Percentiles rank a stretch among this genome's conserved stretches.
Evolutionary conservation across 2,797 vertebrate species (phyloP).

Genomic region (Linurgus olivaceus): DNA sequence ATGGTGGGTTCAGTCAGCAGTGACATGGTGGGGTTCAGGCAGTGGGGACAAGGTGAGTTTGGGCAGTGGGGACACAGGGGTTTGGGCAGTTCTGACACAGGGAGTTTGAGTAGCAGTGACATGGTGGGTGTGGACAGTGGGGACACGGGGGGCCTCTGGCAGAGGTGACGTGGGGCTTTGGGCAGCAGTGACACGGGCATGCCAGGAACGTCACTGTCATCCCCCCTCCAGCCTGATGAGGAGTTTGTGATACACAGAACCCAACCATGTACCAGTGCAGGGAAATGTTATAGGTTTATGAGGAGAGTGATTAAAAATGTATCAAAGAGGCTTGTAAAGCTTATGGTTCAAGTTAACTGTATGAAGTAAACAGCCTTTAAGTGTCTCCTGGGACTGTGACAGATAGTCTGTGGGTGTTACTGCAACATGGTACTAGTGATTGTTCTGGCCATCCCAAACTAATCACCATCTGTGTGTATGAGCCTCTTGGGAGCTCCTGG

Average conservation of each 20-base stretch:
- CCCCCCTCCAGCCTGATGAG: background rate
- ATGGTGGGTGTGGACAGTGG: rapidly evolving
- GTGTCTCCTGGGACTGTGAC: conserved; percentile 78
- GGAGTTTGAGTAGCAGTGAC: background rate
- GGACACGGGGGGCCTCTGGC: background rate
- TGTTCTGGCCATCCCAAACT: conserved; percentile 83
- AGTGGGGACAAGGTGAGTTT: rapidly evolving
- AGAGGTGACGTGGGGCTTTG: background rate
- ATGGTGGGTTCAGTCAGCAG: too few species aligned
- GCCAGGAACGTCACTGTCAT: rapidly evolving
- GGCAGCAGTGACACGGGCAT: background rate
- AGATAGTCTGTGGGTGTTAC: conserved; percentile 83
- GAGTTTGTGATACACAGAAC: conserved; percentile 3
- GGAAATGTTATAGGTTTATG: conserved; percentile 74
- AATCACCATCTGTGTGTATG: conserved; percentile 83
- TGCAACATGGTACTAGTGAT: conserved; percentile 79
- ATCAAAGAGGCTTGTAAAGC: conserved; percentile 81
- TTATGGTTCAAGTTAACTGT: conserved; percentile 84
- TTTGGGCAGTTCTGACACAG: too few species aligned
- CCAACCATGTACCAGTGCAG: conserved; percentile 16
- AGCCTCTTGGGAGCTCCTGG: conserved; percentile 78
- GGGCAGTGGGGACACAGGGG: too few species aligned
- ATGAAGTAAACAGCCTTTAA: conserved; percentile 83
- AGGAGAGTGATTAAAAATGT: conserved; percentile 83
- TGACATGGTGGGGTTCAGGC: too few species aligned